A percentile compares a stretch with the other conserved stretches of the same genome.
These are phyloP conservation scores for Luscinia luscinia DNA, from an alignment of 2,797 vertebrate genomes.

Conservation along the genomic window DNA sequence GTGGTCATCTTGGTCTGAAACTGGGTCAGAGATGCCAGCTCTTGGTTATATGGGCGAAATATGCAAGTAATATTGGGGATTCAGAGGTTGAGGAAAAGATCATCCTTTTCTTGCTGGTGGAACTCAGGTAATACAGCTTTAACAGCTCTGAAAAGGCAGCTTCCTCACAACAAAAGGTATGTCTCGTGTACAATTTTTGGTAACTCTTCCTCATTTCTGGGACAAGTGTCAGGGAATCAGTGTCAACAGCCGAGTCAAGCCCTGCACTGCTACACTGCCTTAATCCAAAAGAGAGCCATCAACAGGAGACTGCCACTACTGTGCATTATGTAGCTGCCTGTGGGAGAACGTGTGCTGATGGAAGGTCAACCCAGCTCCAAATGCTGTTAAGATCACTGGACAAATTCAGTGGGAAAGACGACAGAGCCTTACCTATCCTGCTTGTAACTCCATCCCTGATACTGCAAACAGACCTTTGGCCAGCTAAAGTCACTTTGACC, in stretches of 20 bases:
- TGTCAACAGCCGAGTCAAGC: not conserved
- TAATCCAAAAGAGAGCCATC: not conserved
- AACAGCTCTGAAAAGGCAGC: not conserved
- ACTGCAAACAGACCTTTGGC: not conserved
- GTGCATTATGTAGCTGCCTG: not conserved
- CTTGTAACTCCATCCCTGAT: not conserved
- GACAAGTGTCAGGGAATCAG: not conserved
- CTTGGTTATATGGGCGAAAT: not conserved
- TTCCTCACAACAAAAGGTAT: not conserved
- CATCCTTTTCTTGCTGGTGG: not conserved
- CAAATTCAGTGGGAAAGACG: not conserved
- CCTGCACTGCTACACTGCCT: not conserved
- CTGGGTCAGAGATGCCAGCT: conserved; percentile 33
- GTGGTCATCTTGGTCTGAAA: conserved; percentile 53
- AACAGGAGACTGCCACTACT: rapidly evolving
- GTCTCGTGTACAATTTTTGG: not conserved
- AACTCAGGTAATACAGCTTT: not conserved
- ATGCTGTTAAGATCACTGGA: not conserved
- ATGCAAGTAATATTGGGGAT: not conserved
- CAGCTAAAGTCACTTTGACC: not conserved
- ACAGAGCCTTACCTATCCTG: rapidly evolving
- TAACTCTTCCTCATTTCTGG: not conserved
- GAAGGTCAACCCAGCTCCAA: not conserved
- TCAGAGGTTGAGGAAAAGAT: not conserved
- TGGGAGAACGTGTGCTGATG: rapidly evolving